These are phyloP conservation scores for Erebia aethiops DNA, from an alignment of 2,888 invertebrate species.

Conservation along the genomic window DNA sequence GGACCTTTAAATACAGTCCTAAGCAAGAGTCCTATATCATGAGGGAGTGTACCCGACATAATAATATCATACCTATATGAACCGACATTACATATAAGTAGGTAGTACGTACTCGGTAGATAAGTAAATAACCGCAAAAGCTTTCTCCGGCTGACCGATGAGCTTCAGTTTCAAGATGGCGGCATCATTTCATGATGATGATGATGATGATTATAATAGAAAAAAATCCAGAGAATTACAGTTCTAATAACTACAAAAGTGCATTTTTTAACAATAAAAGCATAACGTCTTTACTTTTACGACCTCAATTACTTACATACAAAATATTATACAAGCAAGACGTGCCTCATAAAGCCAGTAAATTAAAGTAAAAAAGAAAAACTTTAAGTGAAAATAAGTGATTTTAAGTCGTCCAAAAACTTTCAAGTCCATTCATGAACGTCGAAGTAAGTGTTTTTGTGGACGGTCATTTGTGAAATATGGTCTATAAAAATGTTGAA, in stretches of 20 bases:
- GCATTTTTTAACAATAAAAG: conserved; percentile 3
- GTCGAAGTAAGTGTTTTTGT: conserved; percentile 37
- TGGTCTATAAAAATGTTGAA: conserved; percentile 34
- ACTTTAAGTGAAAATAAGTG: conserved; percentile 11
- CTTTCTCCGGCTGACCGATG: no score
- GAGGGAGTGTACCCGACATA: no score
- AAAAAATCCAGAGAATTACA: no score
- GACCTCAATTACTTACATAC: conserved; percentile 16
- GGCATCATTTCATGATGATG: no score
- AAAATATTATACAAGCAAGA: conserved; percentile 20
- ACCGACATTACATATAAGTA: no score
- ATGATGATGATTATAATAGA: no score
- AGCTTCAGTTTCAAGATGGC: no score
- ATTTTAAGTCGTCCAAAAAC: conserved; percentile 30
- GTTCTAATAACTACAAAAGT: not conserved
- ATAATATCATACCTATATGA: no score
- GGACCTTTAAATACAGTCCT: no score
- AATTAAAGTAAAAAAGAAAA: conserved; percentile 11
- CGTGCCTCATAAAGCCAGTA: conserved; percentile 13
- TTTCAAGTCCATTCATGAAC: conserved; percentile 30
- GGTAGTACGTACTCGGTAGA: no score
- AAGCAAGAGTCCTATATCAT: no score
- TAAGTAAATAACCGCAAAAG: no score
- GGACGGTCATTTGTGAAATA: conserved; percentile 34
- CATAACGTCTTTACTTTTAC: conserved; percentile 11